phyloP scores from a whole-genome alignment of 2,113 vertebrate genomes.

The Anoura caudifer region DNA sequence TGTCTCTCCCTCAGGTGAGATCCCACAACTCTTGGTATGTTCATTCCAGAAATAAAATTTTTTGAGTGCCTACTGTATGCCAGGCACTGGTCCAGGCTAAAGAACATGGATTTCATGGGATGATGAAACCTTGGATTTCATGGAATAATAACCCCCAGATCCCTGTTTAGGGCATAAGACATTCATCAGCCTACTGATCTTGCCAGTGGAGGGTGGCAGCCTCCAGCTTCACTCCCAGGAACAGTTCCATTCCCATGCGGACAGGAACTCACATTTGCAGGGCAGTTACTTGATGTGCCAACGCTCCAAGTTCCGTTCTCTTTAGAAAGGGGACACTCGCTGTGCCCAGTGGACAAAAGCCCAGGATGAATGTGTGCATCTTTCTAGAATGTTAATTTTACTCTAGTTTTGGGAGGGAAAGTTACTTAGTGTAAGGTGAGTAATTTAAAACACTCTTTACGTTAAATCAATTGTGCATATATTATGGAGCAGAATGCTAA shows the following conservation, averaged over 20 bases:
- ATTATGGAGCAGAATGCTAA: background rate
- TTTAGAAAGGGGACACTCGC: background rate
- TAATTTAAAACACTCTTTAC: slow-evolving; percentile 6
- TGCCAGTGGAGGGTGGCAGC: background rate
- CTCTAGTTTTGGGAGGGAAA: background rate
- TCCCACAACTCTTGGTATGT: background rate
- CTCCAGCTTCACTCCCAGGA: background rate
- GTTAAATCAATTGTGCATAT: background rate
- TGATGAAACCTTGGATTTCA: background rate
- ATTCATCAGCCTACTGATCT: background rate
- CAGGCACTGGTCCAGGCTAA: background rate
- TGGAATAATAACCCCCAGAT: background rate
- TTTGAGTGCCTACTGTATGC: background rate
- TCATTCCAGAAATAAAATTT: background rate
- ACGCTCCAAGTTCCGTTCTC: background rate
- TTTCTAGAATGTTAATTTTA: slow-evolving; percentile 49
- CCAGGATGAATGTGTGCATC: background rate
- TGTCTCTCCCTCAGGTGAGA: background rate
- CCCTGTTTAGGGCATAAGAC: background rate
- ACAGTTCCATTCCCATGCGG: background rate
- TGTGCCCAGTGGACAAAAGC: background rate
- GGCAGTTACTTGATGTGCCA: background rate
- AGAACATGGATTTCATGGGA: background rate
- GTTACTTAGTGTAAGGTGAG: slow-evolving; percentile 13
- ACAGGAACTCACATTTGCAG: background rate